These are phyloP conservation scores for Centrocercus urophasianus DNA, from an alignment of 2,113 vertebrate genomes.

Conservation along the genomic window DNA sequence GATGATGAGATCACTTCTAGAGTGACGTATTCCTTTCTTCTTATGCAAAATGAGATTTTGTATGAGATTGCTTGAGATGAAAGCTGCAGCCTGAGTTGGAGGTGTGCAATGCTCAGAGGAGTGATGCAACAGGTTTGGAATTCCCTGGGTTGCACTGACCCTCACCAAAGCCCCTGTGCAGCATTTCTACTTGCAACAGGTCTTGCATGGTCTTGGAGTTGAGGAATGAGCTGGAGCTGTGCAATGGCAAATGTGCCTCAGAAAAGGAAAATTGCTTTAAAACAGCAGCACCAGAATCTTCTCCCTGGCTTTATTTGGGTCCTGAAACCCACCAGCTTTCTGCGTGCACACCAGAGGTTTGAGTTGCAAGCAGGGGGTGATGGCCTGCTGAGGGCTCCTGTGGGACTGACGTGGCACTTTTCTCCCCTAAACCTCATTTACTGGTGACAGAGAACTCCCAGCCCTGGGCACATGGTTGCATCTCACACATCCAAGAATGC, in stretches of 20 bases:
- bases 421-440: neutral
- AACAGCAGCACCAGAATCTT: neutral
- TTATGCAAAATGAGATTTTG: neutral
- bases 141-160: neutral
- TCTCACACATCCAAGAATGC: accelerated
- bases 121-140: neutral
- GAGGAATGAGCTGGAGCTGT: accelerated
- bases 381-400: neutral
- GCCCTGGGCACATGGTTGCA: neutral
- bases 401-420: accelerated
- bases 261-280: neutral
- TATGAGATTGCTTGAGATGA: neutral
- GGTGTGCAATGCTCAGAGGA: neutral
- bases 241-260: neutral
- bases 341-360: neutral
- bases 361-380: neutral
- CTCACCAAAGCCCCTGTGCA: neutral
- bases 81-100: neutral
- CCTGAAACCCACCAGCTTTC: neutral
- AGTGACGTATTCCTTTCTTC: neutral
- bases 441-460: accelerated
- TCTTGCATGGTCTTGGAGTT: accelerated
- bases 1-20: neutral
- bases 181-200: neutral
- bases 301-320: neutral